Conservation (phyloP, 2,888 invertebrate species). For the Junonia oenone region DNA sequence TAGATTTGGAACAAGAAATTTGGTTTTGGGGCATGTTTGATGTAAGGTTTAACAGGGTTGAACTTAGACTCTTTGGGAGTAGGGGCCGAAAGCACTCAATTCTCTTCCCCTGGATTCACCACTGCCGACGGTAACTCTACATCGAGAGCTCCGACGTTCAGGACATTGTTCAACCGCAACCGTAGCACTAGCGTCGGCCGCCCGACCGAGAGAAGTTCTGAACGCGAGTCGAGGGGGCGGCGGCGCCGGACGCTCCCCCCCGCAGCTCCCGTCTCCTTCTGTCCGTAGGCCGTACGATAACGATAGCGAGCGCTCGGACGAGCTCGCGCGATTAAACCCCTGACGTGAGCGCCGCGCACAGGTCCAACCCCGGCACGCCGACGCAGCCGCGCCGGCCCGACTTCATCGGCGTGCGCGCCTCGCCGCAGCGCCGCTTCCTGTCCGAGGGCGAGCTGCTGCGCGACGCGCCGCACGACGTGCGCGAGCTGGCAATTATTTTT, state of each 20-base stretch:
- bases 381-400: constrained; percentile 93
- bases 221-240: constrained; percentile 47
- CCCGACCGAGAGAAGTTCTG: constrained; percentile 38
- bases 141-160: background rate
- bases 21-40: too few relatives aligned
- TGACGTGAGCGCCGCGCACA: constrained; percentile 80
- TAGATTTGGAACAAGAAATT: too few relatives aligned
- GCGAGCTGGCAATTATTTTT: too few relatives aligned
- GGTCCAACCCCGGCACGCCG: constrained; percentile 95
- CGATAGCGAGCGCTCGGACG: constrained; percentile 76
- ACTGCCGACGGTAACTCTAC: background rate
- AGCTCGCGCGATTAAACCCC: constrained; percentile 78
- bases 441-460: constrained; percentile 90
- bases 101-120: too few relatives aligned
- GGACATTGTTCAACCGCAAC: constrained; percentile 19
- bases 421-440: constrained; percentile 88
- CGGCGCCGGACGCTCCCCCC: constrained; percentile 70
- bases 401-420: constrained; percentile 88
- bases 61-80: too few relatives aligned
- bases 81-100: too few relatives aligned
- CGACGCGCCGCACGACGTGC: constrained; percentile 87
- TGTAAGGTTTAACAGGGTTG: too few relatives aligned
- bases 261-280: constrained; percentile 78
- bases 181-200: constrained; percentile 6
- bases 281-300: constrained; percentile 79